These are phyloP conservation scores for Hycleus phaleratus DNA, from an alignment of 1,140 invertebrate genomes.

Conservation along the genomic window DNA sequence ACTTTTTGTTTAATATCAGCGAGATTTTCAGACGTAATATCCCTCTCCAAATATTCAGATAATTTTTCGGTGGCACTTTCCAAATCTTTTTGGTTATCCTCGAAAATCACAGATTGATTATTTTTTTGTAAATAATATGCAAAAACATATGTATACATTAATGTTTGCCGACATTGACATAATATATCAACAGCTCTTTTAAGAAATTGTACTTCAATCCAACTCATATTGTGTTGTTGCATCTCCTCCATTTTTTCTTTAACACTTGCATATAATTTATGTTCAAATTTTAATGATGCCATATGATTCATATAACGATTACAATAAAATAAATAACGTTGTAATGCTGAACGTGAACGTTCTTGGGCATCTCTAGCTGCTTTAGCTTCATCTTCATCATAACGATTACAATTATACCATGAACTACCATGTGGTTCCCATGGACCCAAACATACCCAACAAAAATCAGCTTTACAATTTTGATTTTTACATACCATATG, in stretches of 20 bases:
- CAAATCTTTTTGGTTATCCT: constrained; percentile 97
- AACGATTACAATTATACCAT: constrained; percentile 97
- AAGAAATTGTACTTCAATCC: constrained; percentile 98
- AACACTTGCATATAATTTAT: constrained; percentile 88
- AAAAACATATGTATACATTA: constrained; percentile 99
- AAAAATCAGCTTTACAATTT: constrained; percentile 96
- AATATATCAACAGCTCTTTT: constrained; percentile 97
- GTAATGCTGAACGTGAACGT: constrained; percentile 80
- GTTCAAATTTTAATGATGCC: constrained; percentile 97
- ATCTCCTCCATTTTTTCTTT: constrained; percentile 99
- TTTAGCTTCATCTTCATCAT: constrained; percentile 95
- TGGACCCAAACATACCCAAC: constrained; percentile 97
- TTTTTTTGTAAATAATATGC: constrained; percentile 97
- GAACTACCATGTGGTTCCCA: constrained; percentile 98
- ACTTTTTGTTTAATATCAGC: constrained; percentile 98
- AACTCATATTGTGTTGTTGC: constrained; percentile 99
- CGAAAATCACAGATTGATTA: constrained; percentile 98
- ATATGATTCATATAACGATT: constrained; percentile 99
- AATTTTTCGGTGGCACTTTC: constrained; percentile 94
- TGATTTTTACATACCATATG: constrained; percentile 99
- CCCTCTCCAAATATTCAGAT: constrained; percentile 95
- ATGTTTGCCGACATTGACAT: constrained; percentile 92
- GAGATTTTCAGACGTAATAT: constrained; percentile 96
- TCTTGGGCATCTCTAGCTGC: constrained; percentile 94
- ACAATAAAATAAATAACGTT: constrained; percentile 96